phyloP scores from a whole-genome alignment of 2,888 invertebrate genomes.

The Desoria tigrina region DNA sequence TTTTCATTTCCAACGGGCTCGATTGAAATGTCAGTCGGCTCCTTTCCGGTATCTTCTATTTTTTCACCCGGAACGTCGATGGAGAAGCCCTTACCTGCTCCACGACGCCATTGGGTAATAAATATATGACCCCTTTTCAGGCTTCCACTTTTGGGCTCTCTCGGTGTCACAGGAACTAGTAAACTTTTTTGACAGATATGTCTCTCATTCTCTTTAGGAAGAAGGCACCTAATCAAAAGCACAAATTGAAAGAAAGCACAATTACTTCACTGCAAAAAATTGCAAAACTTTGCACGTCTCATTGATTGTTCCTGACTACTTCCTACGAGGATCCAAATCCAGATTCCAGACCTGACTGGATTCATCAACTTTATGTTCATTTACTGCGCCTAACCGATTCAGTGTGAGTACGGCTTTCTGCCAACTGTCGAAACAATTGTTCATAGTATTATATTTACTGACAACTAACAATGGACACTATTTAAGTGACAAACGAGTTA shows the following conservation, averaged over 20 bases:
- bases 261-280: no score
- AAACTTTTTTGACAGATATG: slow-evolving; percentile 45
- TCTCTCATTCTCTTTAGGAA: slow-evolving; percentile 39
- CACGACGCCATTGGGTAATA: slow-evolving; percentile 23
- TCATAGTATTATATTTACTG: no score
- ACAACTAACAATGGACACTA: no score
- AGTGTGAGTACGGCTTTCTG: no score
- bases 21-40: slow-evolving; percentile 32
- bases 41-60: slow-evolving; percentile 16
- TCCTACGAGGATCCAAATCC: no score
- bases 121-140: slow-evolving; percentile 42
- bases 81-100: slow-evolving; percentile 16
- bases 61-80: slow-evolving; percentile 13
- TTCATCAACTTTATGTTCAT: no score
- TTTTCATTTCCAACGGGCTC: slow-evolving; percentile 38
- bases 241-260: no score
- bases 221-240: slow-evolving; percentile 35
- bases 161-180: slow-evolving; percentile 37
- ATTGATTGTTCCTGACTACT: background rate
- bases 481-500: no score
- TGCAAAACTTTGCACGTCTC: background rate
- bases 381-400: no score
- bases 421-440: no score
- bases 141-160: slow-evolving; percentile 44
- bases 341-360: no score